Evolutionary conservation across 2,797 vertebrate genomes (phyloP).

Genomic region (Morelia viridis): DNA sequence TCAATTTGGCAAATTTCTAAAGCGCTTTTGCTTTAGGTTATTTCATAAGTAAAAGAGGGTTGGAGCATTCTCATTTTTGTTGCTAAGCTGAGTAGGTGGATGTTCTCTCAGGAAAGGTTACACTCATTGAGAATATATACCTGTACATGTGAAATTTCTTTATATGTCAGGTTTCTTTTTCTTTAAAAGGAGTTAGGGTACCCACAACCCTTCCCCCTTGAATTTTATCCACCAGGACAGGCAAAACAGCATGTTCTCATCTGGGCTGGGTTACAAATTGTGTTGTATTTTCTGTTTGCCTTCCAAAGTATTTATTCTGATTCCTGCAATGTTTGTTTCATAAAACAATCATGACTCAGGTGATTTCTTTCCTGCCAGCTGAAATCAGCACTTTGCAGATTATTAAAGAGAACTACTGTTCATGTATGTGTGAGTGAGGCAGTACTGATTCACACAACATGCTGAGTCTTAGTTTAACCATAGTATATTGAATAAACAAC

Average conservation of each 20-base stretch:
- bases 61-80: too few species aligned
- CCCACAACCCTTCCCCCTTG: background rate
- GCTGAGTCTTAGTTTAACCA: background rate
- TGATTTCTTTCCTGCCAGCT: background rate
- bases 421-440: background rate
- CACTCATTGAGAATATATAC: background rate
- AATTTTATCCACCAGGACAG: background rate
- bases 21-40: background rate
- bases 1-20: background rate
- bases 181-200: background rate
- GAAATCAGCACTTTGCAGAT: constrained; percentile 10
- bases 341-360: constrained; percentile 4
- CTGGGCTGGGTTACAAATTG: background rate
- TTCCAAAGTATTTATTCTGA: background rate
- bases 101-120: background rate
- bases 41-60: background rate
- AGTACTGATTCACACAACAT: background rate
- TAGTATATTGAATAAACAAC: background rate
- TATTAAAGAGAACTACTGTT: constrained; percentile 26
- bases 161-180: background rate
- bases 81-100: background rate
- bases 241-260: background rate
- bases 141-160: background rate
- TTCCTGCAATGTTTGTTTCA: constrained; percentile 3
- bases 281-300: background rate